Percentiles rank a stretch among this genome's conserved stretches.
Evolutionary conservation across 1,140 invertebrate genomes (phyloP).

Genomic region (Drosophila malerkotliana): DNA sequence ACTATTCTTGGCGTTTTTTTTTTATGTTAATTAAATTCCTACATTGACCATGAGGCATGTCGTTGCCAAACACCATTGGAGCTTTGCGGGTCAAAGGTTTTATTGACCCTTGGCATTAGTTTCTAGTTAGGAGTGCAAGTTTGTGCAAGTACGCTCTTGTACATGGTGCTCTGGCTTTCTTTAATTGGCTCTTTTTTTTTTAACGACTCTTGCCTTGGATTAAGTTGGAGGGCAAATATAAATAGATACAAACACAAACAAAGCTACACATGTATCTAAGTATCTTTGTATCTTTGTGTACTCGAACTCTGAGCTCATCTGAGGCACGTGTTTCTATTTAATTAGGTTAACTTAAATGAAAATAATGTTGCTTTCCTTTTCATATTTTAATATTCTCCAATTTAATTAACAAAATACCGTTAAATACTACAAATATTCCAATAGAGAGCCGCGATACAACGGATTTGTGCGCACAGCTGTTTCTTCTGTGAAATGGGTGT

Average conservation of each 20-base stretch:
- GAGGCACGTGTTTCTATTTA: conserved; percentile 62
- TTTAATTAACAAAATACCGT: conserved; percentile 52
- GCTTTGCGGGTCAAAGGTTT: conserved; percentile 58
- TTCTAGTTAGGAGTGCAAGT: neutral
- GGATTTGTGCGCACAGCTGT: conserved; percentile 53
- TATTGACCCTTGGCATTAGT: conserved; percentile 65
- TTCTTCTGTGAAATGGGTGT: conserved; percentile 17
- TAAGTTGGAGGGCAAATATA: conserved; percentile 18
- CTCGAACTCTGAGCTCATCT: conserved; percentile 2
- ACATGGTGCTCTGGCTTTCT: conserved; percentile 28
- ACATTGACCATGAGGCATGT: conserved; percentile 76
- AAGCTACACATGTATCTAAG: conserved; percentile 1
- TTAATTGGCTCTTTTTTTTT: conserved; percentile 34
- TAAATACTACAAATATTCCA: neutral
- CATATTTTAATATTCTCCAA: conserved; percentile 26
- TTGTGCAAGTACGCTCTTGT: too few relatives aligned
- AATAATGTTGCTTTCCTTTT: conserved; percentile 26
- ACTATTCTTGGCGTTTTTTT: conserved; percentile 47
- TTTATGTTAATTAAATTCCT: conserved; percentile 79
- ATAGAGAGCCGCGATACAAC: conserved; percentile 31
- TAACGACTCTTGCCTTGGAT: conserved; percentile 25
- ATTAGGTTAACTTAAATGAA: conserved; percentile 54
- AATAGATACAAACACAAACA: conserved; percentile 6
- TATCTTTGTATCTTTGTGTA: neutral
- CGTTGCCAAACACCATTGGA: conserved; percentile 37